Conservation (phyloP, 2,888 invertebrate genomes). For the Drosophila dives region DNA sequence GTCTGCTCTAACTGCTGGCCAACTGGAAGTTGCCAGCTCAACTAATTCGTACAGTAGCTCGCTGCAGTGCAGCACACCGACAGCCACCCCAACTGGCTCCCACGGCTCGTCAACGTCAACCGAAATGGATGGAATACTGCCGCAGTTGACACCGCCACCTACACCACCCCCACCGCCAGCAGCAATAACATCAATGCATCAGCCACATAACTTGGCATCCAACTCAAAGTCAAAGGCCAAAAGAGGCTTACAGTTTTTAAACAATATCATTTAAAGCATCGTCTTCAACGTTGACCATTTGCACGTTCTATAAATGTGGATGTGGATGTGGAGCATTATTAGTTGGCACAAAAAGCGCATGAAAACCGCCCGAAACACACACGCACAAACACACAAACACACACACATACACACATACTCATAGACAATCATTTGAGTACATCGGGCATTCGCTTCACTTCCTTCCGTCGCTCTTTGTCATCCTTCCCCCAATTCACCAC, state of each 20-base stretch:
- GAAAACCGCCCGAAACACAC: conserved; percentile 11
- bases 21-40: conserved; percentile 33
- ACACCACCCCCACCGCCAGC: conserved; percentile 53
- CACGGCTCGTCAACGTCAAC: conserved; percentile 54
- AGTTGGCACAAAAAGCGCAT: conserved; percentile 20
- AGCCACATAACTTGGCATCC: conserved; percentile 9
- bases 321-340: conserved; percentile 19
- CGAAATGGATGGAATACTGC: conserved; percentile 53
- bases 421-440: conserved; percentile 20
- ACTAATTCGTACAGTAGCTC: conserved; percentile 54
- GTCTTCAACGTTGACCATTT: not conserved
- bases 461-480: not conserved
- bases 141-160: conserved; percentile 57
- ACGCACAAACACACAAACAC: conserved; percentile 9
- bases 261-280: conserved; percentile 59
- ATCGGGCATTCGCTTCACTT: conserved; percentile 11
- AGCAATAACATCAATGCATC: conserved; percentile 16
- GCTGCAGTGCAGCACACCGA: conserved; percentile 57
- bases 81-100: conserved; percentile 27
- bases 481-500: not conserved
- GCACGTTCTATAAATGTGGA: not conserved
- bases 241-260: conserved; percentile 52
- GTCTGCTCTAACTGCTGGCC: conserved; percentile 15
- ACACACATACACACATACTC: not conserved
- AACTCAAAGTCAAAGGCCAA: conserved; percentile 39